Evolutionary conservation across 2,113 vertebrate species (phyloP).

Genomic region (Piaya cayana): DNA sequence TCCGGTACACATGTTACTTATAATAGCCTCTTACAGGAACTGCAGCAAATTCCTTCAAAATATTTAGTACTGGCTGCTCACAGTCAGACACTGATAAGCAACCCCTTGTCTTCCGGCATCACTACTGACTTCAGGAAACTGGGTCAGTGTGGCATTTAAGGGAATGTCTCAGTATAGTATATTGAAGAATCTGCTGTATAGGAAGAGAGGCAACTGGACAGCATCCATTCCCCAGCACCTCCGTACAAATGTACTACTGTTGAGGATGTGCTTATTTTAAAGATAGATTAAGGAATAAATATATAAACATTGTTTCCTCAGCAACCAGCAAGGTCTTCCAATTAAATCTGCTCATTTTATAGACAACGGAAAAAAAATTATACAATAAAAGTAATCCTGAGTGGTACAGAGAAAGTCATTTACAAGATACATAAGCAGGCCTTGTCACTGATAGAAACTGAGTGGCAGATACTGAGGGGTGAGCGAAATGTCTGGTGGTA

Average conservation of each 20-base stretch:
- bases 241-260: not conserved
- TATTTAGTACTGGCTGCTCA: not conserved
- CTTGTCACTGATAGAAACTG: not conserved
- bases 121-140: constrained; percentile 35
- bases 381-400: not conserved
- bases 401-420: not conserved
- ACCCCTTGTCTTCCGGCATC: not conserved
- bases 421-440: not conserved
- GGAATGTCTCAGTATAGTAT: not conserved
- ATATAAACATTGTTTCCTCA: constrained; percentile 33
- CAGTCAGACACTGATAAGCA: not conserved
- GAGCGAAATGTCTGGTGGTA: not conserved
- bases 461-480: not conserved
- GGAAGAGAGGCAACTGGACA: not conserved
- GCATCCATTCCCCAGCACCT: not conserved
- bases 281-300: not conserved
- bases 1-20: not conserved
- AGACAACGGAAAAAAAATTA: not conserved
- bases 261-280: not conserved
- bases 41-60: not conserved
- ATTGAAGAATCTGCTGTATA: not conserved
- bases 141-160: constrained; percentile 51
- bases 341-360: not conserved
- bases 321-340: not conserved
- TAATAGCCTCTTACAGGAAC: not conserved